Conservation (phyloP, 2,888 invertebrate species). For the Lasioglossum leucozonium region DNA sequence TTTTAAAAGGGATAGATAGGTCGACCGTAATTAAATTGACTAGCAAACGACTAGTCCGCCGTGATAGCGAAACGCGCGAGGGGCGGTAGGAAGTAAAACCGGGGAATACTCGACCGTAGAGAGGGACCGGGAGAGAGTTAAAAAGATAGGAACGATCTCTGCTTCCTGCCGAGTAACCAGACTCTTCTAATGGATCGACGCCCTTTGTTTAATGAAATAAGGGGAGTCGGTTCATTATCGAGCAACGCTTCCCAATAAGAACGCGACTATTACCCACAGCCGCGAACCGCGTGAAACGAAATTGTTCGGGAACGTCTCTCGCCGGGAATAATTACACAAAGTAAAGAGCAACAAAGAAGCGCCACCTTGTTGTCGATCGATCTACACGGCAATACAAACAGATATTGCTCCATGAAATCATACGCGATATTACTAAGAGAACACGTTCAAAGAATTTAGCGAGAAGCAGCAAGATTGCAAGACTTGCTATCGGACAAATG, state of each 20-base stretch:
- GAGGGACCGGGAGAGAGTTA: constrained; percentile 8
- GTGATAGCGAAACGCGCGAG: constrained; percentile 33
- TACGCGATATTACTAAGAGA: not conserved
- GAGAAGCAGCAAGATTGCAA: not conserved
- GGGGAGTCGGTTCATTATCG: constrained; percentile 50
- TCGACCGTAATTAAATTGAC: constrained; percentile 54
- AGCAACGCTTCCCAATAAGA: constrained; percentile 43
- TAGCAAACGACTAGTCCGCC: constrained; percentile 32
- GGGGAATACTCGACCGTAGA: not conserved
- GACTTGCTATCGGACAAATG: not conserved
- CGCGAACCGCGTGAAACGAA: constrained; percentile 27
- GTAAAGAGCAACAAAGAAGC: not conserved
- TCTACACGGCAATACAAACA: not conserved
- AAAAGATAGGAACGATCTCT: constrained; percentile 52
- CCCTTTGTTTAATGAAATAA: constrained; percentile 58
- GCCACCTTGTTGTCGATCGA: not conserved
- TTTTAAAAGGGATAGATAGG: constrained; percentile 26
- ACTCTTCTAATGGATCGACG: constrained; percentile 52
- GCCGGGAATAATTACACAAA: constrained; percentile 28
- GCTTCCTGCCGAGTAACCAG: constrained; percentile 43
- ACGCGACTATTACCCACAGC: constrained; percentile 40
- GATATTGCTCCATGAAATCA: not conserved
- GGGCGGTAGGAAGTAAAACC: constrained; percentile 1
- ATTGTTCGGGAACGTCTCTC: not conserved
- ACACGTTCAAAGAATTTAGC: not conserved